These are phyloP conservation scores for Leiothrix lutea DNA, from an alignment of 2,113 vertebrate species.

Conservation along the genomic window DNA sequence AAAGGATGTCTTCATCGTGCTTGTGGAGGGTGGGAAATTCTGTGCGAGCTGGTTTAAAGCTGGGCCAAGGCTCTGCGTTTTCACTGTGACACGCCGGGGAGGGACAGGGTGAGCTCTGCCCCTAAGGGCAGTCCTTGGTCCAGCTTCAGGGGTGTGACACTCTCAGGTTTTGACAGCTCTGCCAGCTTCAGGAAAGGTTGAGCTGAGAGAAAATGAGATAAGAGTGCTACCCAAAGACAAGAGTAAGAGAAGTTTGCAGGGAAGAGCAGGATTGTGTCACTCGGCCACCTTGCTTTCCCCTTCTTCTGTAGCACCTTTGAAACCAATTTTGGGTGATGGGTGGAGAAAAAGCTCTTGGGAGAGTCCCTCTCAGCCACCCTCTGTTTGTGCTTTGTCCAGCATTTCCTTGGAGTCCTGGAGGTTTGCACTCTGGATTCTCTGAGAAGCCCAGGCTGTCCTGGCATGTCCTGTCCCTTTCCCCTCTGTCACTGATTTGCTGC, in stretches of 20 bases:
- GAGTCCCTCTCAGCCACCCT: not conserved
- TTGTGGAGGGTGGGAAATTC: not conserved
- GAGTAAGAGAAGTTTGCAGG: not conserved
- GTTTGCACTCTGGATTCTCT: not conserved
- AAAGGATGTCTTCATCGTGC: not conserved
- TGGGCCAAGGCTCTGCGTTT: not conserved
- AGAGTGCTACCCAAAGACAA: not conserved
- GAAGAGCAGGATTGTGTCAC: not conserved
- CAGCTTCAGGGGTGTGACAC: rapidly evolving
- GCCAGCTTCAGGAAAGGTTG: not conserved
- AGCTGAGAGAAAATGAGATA: not conserved
- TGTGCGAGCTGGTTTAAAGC: not conserved
- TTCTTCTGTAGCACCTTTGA: not conserved
- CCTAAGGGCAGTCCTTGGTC: not conserved
- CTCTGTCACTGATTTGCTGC: not conserved
- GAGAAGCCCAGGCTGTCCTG: not conserved
- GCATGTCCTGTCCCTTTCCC: rapidly evolving
- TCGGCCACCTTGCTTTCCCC: not conserved
- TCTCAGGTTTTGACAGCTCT: not conserved
- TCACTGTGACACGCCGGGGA: not conserved
- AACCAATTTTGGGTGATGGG: rapidly evolving
- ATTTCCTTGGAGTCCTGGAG: not conserved
- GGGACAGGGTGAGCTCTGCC: not conserved
- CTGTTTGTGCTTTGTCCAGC: not conserved
- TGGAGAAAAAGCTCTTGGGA: not conserved